Percentiles rank a stretch among this genome's conserved stretches.
Evolutionary conservation across 1,140 invertebrate species (phyloP).

Genomic region (Brachionus paranguensis): DNA sequence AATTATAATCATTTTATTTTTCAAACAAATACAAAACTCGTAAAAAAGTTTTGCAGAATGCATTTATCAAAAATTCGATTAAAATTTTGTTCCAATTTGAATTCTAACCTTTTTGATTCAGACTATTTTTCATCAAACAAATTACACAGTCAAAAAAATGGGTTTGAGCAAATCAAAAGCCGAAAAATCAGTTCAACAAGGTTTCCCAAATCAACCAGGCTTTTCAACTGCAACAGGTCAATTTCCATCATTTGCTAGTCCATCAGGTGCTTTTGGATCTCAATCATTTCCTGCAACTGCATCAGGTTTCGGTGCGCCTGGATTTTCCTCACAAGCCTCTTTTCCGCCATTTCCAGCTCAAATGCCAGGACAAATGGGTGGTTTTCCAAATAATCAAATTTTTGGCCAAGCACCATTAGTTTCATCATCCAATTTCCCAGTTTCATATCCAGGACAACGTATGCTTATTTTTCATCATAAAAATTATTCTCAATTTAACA

Average conservation of each 20-base stretch:
- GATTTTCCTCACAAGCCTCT: not conserved
- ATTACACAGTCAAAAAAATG: conserved; percentile 6
- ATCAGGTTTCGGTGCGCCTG: not conserved
- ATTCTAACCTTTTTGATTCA: not conserved
- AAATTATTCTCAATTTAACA: not conserved
- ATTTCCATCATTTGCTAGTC: conserved; percentile 1
- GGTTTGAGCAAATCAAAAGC: conserved; percentile 37
- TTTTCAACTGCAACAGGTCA: not conserved
- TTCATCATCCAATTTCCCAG: not conserved
- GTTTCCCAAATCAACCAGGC: conserved; percentile 18
- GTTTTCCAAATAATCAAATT: conserved; percentile 9
- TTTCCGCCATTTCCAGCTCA: conserved; percentile 37
- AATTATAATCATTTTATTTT: not conserved
- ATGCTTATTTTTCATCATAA: not conserved
- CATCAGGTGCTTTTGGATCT: not conserved
- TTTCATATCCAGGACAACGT: conserved; percentile 25
- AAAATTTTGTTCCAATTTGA: not conserved
- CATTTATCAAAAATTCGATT: not conserved
- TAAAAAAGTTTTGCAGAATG: conserved; percentile 8
- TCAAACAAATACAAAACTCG: not conserved
- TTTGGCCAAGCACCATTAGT: not conserved
- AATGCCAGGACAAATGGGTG: not conserved
- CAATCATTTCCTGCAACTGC: not conserved
- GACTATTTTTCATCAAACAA: not conserved
- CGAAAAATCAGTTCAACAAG: conserved; percentile 30